phyloP scores from a whole-genome alignment of 30 jellyfish, hydroid and myxozoan genomes.

The Aurelia aurita complex sp. Pacific region DNA sequence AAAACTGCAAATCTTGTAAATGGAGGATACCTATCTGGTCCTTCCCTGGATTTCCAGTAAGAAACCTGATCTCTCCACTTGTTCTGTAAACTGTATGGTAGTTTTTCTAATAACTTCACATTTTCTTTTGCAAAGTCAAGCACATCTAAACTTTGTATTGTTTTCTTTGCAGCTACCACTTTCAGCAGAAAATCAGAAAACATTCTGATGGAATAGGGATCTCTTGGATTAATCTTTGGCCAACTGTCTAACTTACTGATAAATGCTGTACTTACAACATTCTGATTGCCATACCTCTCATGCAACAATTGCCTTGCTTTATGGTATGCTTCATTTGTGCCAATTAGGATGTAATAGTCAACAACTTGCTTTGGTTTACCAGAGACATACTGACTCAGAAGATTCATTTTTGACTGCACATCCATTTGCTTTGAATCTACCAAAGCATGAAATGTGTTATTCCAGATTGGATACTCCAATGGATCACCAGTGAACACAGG shows the following conservation, averaged over 20 bases:
- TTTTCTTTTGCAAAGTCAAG: background rate
- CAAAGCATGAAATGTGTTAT: too few species aligned
- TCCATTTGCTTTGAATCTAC: too few species aligned
- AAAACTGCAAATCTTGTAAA: conserved; percentile 1
- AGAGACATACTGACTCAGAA: background rate
- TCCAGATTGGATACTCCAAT: too few species aligned
- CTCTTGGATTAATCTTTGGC: background rate
- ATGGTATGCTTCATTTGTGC: too few species aligned
- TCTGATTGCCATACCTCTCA: too few species aligned
- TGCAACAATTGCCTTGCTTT: too few species aligned
- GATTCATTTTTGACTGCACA: too few species aligned
- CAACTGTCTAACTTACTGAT: too few species aligned
- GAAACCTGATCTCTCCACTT: background rate
- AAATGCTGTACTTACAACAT: too few species aligned
- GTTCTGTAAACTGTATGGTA: background rate
- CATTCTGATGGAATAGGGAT: background rate
- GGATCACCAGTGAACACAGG: too few species aligned
- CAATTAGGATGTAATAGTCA: background rate
- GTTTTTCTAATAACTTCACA: background rate
- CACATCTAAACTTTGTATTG: conserved; percentile 2
- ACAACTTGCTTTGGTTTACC: background rate
- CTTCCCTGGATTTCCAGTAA: conserved; percentile 1
- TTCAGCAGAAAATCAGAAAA: background rate
- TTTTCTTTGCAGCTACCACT: background rate
- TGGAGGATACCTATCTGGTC: conserved; percentile 6